Conservation (phyloP, 2,797 vertebrate genomes). For the Glossophaga mutica region DNA sequence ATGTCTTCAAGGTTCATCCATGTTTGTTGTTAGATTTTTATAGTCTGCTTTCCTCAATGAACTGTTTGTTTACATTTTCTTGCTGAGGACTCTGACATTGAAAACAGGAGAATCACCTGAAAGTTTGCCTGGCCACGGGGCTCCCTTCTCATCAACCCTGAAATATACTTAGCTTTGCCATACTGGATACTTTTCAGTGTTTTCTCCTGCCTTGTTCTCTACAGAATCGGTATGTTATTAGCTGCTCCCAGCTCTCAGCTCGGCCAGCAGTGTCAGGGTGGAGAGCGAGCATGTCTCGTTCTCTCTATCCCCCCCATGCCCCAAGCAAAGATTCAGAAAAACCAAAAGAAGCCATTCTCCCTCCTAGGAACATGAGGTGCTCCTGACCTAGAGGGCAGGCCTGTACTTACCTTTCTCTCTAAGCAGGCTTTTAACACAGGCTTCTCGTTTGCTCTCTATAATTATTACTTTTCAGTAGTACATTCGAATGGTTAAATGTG, state of each 20-base stretch:
- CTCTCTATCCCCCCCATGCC: no score
- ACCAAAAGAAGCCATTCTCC: neutral
- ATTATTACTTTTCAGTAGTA: neutral
- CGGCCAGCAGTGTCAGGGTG: rapidly evolving
- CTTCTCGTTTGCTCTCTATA: neutral
- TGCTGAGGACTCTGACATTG: neutral
- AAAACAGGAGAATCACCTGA: neutral
- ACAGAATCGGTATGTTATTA: neutral
- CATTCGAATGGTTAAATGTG: neutral
- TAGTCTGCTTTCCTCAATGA: neutral
- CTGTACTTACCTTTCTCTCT: neutral
- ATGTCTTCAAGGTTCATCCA: neutral
- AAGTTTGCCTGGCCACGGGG: neutral
- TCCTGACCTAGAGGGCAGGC: neutral
- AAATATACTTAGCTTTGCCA: neutral
- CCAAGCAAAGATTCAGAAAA: neutral
- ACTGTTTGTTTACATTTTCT: neutral
- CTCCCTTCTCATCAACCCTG: neutral
- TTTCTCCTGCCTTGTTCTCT: neutral
- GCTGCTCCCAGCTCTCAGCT: neutral
- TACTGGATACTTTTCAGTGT: neutral
- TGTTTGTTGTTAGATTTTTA: neutral
- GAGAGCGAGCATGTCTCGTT: neutral
- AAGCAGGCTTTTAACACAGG: neutral
- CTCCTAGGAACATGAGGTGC: neutral